Percentiles rank a stretch among this genome's conserved stretches.
phyloP scores from a whole-genome alignment of 1,140 invertebrate species.

The Zaprionus ornatus region DNA sequence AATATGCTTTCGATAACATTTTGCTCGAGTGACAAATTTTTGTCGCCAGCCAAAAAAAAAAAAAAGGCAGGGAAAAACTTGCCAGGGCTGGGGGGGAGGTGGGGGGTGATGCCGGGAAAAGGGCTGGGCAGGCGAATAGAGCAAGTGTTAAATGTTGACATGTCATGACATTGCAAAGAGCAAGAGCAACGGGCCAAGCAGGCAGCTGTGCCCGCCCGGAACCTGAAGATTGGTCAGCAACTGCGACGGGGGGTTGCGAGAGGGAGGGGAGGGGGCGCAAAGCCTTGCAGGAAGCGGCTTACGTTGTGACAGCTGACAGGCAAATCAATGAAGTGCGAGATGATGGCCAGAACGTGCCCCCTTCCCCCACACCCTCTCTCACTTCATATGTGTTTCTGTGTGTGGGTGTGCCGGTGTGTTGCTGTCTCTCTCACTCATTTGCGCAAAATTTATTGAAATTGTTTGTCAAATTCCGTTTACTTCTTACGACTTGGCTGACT shows the following conservation, averaged over 20 bases:
- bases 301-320: slow-evolving; percentile 79
- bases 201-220: slow-evolving; percentile 49
- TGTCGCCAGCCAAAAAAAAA: slow-evolving; percentile 39
- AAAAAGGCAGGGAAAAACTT: slow-evolving; percentile 57
- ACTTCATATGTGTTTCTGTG: background rate
- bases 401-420: slow-evolving; percentile 8
- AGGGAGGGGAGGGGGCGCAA: slow-evolving; percentile 18
- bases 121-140: slow-evolving; percentile 41
- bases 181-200: slow-evolving; percentile 46
- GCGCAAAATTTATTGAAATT: slow-evolving; percentile 82
- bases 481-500: slow-evolving; percentile 65
- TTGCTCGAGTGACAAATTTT: slow-evolving; percentile 77
- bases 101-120: slow-evolving; percentile 36
- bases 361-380: slow-evolving; percentile 16
- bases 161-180: slow-evolving; percentile 78
- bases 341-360: slow-evolving; percentile 51
- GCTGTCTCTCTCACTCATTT: slow-evolving; percentile 71
- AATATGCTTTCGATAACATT: slow-evolving; percentile 78
- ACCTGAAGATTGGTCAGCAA: slow-evolving; percentile 61
- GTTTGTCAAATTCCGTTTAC: slow-evolving; percentile 82
- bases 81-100: slow-evolving; percentile 12
- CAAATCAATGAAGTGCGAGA: slow-evolving; percentile 77
- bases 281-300: slow-evolving; percentile 67
- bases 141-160: slow-evolving; percentile 80
- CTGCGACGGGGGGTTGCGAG: background rate